Evolutionary conservation across 2,113 vertebrate genomes (phyloP), one percentile per base, ranked within the genome.

Genomic region (Tragelaphus scriptus): DNA sequence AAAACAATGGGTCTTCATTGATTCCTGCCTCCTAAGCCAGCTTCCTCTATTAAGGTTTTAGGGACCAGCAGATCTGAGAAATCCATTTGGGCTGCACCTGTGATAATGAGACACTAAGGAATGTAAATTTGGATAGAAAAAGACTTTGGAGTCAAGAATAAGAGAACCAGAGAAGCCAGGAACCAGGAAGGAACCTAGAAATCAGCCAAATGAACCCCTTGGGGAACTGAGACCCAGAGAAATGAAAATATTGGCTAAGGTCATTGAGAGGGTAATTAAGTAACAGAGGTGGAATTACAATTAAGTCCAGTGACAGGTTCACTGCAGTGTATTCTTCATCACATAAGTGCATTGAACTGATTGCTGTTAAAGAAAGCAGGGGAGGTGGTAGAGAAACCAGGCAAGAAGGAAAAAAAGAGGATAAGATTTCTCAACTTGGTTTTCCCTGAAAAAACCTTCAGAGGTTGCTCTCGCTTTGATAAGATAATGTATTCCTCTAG

Each of bases 401-500:
- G 5, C n/a, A 96, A 81, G 59, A 47, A 80, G 40, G 51, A 81
- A 28, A 79, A 95, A 93, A 97, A 89, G 23, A 19, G 36, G n/a
- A 93, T 44, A 79, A 88, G 63, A 58, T 87, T 56, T 95, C 25
- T 23, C 1, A 93, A 85, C 51, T 96, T 98, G 51, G 4, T 91
- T 97, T 98, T 98, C n/a, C 58, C 63, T 79, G 25, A 89, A 86
- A 98, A 98, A 81, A 63, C 59, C 44, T 98, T 94, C 81, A 93
- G 92, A 75, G 53, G 96, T 97, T 98, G 75, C 65, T 85, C 77
- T 98, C 81, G 13, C 55, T 98, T 98, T 98, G 97, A 98, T 93
- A 98, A 97, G 92, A 96, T 98, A 97, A 97, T 97, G 58, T 97
- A 94, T 98, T 98, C 93, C 80, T 98, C 44, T 58, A 98, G 91